Conservation (phyloP, 2,113 vertebrate genomes). For the Balaeniceps rex region DNA sequence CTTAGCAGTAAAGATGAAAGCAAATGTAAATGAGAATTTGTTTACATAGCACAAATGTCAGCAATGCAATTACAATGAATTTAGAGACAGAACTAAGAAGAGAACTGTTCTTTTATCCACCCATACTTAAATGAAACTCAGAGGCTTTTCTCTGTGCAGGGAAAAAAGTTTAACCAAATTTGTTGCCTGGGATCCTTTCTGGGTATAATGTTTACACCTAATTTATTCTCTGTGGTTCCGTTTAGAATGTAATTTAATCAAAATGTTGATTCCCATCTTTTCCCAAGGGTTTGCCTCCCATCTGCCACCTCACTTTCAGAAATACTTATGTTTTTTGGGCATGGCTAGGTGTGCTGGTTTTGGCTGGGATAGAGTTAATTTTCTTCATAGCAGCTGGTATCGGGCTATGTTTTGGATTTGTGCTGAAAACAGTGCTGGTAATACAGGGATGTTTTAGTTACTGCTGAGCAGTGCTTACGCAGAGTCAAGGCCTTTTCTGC, state of each 20-base stretch:
- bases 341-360: not conserved
- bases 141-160: not conserved
- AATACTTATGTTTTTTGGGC: not conserved
- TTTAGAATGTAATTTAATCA: slow-evolving; percentile 21
- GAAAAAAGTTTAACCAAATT: not conserved
- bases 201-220: not conserved
- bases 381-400: no score
- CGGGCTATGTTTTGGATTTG: no score
- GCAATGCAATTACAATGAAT: not conserved
- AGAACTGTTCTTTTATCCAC: slow-evolving; percentile 46
- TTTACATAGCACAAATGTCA: not conserved
- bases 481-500: no score
- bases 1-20: slow-evolving; percentile 31
- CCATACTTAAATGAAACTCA: not conserved
- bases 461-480: no score
- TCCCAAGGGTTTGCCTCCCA: slow-evolving; percentile 17
- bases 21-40: slow-evolving; percentile 13
- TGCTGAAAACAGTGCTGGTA: no score
- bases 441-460: no score
- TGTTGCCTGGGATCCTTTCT: slow-evolving; percentile 5
- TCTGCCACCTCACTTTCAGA: not conserved
- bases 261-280: slow-evolving; percentile 32
- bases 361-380: no score
- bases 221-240: slow-evolving; percentile 11
- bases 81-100: not conserved